Evolutionary conservation across 1,140 invertebrate species (phyloP).

Genomic region (Bombus pyrosoma): DNA sequence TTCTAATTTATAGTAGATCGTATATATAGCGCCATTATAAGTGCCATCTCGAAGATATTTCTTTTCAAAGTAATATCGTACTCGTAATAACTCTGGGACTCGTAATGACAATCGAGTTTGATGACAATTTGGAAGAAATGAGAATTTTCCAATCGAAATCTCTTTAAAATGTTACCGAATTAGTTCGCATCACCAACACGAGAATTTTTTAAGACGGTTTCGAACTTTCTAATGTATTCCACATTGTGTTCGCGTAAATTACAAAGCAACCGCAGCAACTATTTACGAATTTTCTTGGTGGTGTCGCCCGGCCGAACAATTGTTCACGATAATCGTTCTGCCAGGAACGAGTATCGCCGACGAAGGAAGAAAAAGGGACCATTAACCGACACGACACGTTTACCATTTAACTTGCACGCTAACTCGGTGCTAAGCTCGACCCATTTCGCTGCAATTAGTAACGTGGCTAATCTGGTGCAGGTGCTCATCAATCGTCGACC

Average conservation of each 20-base stretch:
- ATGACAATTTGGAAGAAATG: no score
- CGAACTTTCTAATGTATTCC: not conserved
- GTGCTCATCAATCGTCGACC: slow-evolving; percentile 70
- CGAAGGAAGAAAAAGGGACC: slow-evolving; percentile 33
- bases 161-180: no score
- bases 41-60: no score
- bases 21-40: no score
- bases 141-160: no score
- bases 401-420: slow-evolving; percentile 56
- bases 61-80: no score
- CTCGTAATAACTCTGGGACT: no score
- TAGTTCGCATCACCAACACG: no score
- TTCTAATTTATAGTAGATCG: no score
- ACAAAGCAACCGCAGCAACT: not conserved
- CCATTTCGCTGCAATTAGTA: slow-evolving; percentile 71
- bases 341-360: slow-evolving; percentile 11
- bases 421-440: slow-evolving; percentile 64
- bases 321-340: slow-evolving; percentile 29
- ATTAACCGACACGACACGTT: slow-evolving; percentile 40
- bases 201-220: not conserved
- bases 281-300: not conserved
- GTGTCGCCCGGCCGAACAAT: not conserved
- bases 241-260: not conserved
- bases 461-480: slow-evolving; percentile 71
- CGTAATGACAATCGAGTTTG: no score